phyloP scores from a whole-genome alignment of 2,888 invertebrate genomes.

The Drosophila greeni region DNA sequence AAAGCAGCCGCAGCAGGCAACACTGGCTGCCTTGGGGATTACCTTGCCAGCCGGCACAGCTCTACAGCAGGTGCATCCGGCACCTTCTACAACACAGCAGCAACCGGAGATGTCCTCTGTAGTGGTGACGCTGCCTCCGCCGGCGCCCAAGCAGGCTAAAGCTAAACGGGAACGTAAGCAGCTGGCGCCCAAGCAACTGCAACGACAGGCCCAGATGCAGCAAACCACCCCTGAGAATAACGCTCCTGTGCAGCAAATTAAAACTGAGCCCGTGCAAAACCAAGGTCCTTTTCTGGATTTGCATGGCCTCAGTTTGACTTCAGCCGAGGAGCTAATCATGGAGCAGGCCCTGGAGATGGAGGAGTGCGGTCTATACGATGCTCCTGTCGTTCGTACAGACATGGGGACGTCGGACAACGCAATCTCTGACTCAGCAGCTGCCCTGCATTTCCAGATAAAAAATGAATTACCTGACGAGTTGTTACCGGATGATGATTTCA shows the following conservation, averaged over 20 bases:
- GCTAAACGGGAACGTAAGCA: slow-evolving; percentile 74
- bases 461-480: slow-evolving; percentile 71
- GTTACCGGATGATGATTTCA: slow-evolving; percentile 71
- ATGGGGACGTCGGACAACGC: slow-evolving; percentile 73
- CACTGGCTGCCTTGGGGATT: slow-evolving; percentile 65
- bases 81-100: slow-evolving; percentile 14
- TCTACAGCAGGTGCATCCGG: slow-evolving; percentile 54
- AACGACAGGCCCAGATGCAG: slow-evolving; percentile 54
- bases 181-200: slow-evolving; percentile 72
- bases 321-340: slow-evolving; percentile 78
- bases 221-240: not conserved
- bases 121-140: slow-evolving; percentile 31
- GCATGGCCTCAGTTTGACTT: slow-evolving; percentile 76
- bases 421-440: slow-evolving; percentile 71
- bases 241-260: slow-evolving; percentile 50
- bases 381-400: slow-evolving; percentile 53
- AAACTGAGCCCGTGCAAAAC: slow-evolving; percentile 56
- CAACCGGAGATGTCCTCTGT: slow-evolving; percentile 44
- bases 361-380: slow-evolving; percentile 75
- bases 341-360: slow-evolving; percentile 79
- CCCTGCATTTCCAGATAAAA: slow-evolving; percentile 75
- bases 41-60: slow-evolving; percentile 62
- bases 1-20: slow-evolving; percentile 67
- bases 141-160: slow-evolving; percentile 59
- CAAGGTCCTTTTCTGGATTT: slow-evolving; percentile 71